Conservation (phyloP, 2,113 vertebrate genomes). For the Brienomyrus longianalis region DNA sequence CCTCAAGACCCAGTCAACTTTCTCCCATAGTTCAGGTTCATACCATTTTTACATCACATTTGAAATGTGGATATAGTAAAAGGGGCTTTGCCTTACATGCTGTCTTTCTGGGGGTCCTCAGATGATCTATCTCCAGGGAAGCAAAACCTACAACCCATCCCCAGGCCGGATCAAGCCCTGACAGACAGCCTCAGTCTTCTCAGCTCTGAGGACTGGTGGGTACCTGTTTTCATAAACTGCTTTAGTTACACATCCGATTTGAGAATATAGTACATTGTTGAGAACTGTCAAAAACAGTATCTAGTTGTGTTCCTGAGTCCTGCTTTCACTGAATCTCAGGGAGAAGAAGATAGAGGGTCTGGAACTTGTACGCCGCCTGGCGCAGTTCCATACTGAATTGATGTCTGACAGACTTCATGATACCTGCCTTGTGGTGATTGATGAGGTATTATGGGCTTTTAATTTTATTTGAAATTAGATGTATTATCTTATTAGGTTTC, state of each 20-base stretch:
- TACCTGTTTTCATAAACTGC: neutral
- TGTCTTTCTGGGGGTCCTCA: conserved; percentile 34
- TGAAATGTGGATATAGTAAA: neutral
- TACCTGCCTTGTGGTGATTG: conserved; percentile 71
- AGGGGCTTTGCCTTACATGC: neutral
- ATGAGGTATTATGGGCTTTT: conserved; percentile 69
- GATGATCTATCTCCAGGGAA: conserved; percentile 55
- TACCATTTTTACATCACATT: neutral
- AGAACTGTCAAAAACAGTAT: neutral
- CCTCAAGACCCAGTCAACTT: conserved; percentile 52
- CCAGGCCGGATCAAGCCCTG: conserved; percentile 70
- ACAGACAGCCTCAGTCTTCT: conserved; percentile 71
- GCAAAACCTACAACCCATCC: conserved; percentile 68
- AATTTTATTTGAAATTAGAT: neutral
- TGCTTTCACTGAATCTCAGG: conserved; percentile 54
- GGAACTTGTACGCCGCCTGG: conserved; percentile 72
- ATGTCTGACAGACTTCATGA: conserved; percentile 78
- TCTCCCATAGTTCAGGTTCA: conserved; percentile 59
- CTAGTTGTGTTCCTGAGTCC: neutral
- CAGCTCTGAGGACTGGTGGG: conserved; percentile 79
- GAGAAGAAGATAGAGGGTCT: conserved; percentile 94
- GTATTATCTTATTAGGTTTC: neutral
- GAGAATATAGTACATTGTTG: neutral
- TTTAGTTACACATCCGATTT: neutral
- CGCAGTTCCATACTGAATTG: conserved; percentile 70